Base-by-base conservation (phyloP, 1,140 invertebrate genomes). In the Leucophenga varia region DNA sequence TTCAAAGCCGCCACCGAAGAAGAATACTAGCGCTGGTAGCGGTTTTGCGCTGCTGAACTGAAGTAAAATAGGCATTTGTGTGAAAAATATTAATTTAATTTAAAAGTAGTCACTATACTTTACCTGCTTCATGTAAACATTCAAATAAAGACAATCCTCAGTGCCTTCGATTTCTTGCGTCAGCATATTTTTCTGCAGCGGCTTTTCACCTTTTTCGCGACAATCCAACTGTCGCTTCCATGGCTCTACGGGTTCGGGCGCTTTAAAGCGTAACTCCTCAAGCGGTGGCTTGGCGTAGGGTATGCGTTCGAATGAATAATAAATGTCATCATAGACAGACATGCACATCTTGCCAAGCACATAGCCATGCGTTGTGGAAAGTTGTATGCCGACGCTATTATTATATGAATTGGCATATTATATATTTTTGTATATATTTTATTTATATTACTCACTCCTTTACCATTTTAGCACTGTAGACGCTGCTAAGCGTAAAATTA, bases 1-100 rank as follows among this genome's bases (percentile, higher is more conserved):
- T 49, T 79, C 77, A 52, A 87, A 86, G 20, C 79, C 78, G 46
- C 87, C 86, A 31, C 86, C 87, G 67, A 87, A 85, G 12, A 89
- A 77, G 64, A 56, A 73, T 1, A 72, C 55, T 16, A 74, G 60
- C 35, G 74, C 21, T 2, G 72, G 72, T 7, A 67, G 21, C 0
- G 52, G 60, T 3, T 45, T 47, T 0, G 41, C 28, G 0, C 59
- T 51, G 3, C 43, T 35, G 0, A 72, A 21, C 69, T 72, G n/a
- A 16, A 41, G 8, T n/a, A 40, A 17, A 32, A 30, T 30, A 30
- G 12, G 28, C 12, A 30, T 12, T 8, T 30, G 28, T 12, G 12
- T 30, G 12, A 8, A 12, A 30, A 7, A 30, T 12, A 30, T 35
- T 13, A n/a, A 5, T 6, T 13, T 35, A 35, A 7, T 35, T 16